Conservation (phyloP, 2,113 vertebrate species). For the Phrynosoma blainvillii region DNA sequence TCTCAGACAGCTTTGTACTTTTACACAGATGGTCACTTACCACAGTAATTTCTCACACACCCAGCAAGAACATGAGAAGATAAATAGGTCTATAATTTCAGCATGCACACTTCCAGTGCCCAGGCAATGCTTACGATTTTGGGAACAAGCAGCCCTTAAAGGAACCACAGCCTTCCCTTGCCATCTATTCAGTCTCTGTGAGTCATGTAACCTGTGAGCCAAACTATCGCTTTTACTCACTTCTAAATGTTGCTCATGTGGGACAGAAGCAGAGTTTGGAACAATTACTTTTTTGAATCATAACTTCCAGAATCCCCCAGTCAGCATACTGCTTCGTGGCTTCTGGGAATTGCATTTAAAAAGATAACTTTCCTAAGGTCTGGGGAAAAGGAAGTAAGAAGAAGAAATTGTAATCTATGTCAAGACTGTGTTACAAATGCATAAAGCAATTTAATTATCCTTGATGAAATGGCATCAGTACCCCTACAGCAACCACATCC, state of each 20-base stretch:
- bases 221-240: background rate
- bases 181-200: background rate
- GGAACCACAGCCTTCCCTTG: too few species aligned
- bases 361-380: background rate
- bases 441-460: background rate
- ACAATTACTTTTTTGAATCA: too few species aligned
- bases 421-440: too few species aligned
- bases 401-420: background rate
- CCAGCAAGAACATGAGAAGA: background rate
- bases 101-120: background rate
- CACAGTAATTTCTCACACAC: background rate
- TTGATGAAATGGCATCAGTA: background rate
- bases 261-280: too few species aligned
- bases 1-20: constrained; percentile 1
- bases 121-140: background rate
- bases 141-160: background rate
- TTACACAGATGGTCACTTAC: background rate
- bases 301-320: too few species aligned
- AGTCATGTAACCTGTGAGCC: background rate
- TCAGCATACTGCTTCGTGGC: background rate
- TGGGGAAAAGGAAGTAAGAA: background rate
- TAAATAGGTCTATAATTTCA: background rate
- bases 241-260: background rate
- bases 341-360: background rate
- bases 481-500: too few species aligned